Base-by-base conservation (phyloP, 2,113 vertebrate species). In the Isurus oxyrinchus region DNA sequence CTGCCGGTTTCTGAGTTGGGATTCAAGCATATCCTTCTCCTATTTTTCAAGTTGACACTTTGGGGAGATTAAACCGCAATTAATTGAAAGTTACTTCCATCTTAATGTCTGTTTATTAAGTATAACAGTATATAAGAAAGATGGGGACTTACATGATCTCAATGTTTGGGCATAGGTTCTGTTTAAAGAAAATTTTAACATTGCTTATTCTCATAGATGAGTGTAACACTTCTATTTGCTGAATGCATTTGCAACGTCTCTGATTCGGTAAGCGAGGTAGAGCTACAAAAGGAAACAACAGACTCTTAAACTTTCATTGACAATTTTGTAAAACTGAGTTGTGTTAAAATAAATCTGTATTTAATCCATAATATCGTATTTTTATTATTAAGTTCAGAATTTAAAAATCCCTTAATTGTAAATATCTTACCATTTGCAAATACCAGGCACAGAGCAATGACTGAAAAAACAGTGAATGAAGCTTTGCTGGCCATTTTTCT, bases 121-220 rank as follows among this genome's bases (percentile, higher is more conserved):
- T 66, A 25, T 67, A 44, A 72, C 3, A 3, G 14, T 16, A 10
- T 53, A 49, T 69, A 53, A 69, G 94, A 44, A 69, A 69, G 44
- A 95, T 31, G 11, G 23, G 55, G 27, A 95, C 94, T 95, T 95
- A 95, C 94, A 95, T 69, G 67, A 95, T 95, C 49, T 95, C 94
- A 7, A 53, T 14, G 23, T 95, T 72, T 72, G 2, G 11, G 49
- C 94, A 95, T 35, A 55, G 23, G 6, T 44, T 5, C 25, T 95
- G 67, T 63, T 72, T 53, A 35, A 95, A 95, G 63, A 95, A 95
- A 53, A 95, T 72, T 72, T 95, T 95, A 31, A 95, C 49, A 44
- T 95, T 95, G 44, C 4, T 95, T 67, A 95, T 72, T 35, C 5
- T 76, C 94, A 55, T 53, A 23, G 1, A 16, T 13, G 40, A 27